These are phyloP conservation scores for Onychomys arenicola DNA, from an alignment of 2,797 vertebrate genomes.

Conservation along the genomic window DNA sequence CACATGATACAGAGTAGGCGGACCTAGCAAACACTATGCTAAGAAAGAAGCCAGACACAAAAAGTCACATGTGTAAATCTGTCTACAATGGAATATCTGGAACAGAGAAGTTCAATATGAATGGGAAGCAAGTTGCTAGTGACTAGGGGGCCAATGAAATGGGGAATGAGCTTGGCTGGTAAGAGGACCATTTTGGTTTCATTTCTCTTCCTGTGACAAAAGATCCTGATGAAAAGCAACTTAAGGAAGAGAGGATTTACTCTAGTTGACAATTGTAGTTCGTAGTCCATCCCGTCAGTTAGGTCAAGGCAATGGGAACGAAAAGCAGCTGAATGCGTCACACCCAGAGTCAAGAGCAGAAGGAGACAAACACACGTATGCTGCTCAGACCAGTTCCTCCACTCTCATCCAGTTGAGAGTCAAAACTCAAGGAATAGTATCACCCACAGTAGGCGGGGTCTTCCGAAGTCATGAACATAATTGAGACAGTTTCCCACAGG, in stretches of 20 bases:
- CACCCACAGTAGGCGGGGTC: not conserved
- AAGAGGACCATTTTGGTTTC: not conserved
- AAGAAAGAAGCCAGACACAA: not conserved
- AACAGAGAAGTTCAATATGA: not conserved
- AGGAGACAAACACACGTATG: not conserved
- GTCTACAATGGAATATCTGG: not conserved
- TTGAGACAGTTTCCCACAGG: not conserved
- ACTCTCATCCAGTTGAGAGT: not conserved
- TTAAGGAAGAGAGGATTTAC: not conserved
- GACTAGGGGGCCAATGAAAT: not conserved
- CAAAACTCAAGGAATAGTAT: not conserved
- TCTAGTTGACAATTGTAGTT: not conserved
- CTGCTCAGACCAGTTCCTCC: not conserved
- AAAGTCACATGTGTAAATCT: not conserved
- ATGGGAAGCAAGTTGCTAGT: not conserved
- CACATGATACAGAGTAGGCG: not conserved
- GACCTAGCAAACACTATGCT: not conserved
- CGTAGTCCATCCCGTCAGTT: not conserved
- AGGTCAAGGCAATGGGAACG: not conserved
- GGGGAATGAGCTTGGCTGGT: not conserved
- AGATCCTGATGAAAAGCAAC: not conserved
- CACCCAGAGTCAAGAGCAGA: not conserved
- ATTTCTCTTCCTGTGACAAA: not conserved
- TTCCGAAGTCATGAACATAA: not conserved
- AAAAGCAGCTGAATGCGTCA: not conserved